Conservation (phyloP, 2,797 vertebrate genomes). For the Propithecus perrieri region DNA sequence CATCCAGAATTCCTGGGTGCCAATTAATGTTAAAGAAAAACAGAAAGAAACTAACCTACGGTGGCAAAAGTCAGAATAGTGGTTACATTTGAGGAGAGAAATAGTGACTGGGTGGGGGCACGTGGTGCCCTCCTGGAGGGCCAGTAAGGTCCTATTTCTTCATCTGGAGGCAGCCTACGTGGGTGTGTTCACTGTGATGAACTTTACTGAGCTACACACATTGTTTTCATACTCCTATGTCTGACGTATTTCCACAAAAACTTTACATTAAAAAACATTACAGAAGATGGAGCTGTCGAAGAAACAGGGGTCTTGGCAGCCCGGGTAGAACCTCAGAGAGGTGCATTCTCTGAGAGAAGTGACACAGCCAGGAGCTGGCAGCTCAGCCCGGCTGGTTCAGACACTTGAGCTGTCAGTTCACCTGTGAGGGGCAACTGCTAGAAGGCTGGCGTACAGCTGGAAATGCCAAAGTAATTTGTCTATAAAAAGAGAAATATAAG, state of each 20-base stretch:
- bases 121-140: rapidly evolving
- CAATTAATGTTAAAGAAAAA: not conserved
- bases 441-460: not conserved
- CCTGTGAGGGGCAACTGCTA: not conserved
- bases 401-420: not conserved
- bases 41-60: not conserved
- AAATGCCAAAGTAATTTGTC: slow-evolving; percentile 17
- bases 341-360: not conserved
- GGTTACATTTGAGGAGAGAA: not conserved
- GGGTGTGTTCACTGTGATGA: not conserved
- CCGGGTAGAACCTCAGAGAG: not conserved
- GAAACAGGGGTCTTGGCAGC: not conserved
- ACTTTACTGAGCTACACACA: not conserved
- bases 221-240: not conserved
- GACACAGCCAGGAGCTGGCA: not conserved
- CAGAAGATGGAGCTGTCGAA: not conserved
- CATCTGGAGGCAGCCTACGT: not conserved
- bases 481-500: not conserved
- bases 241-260: not conserved
- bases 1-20: not conserved
- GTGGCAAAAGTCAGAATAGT: not conserved
- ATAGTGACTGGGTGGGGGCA: not conserved
- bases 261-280: not conserved
- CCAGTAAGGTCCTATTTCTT: not conserved
- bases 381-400: not conserved